Evolutionary conservation across 2,797 vertebrate genomes (phyloP).

Genomic region (Buphagus erythrorhynchus): DNA sequence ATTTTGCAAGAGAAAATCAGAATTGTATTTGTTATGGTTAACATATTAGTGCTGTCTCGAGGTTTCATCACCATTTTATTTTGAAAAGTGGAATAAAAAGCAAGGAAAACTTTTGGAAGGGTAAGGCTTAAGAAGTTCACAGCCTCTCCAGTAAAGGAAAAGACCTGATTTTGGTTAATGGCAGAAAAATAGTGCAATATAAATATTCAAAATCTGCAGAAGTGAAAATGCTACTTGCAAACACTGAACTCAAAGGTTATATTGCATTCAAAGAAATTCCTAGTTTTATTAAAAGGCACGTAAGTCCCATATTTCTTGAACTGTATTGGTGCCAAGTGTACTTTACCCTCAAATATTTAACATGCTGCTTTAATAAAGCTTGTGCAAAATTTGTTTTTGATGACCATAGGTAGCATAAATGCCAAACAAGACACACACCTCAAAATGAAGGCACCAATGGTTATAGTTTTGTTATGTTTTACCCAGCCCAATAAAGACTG

Average conservation of each 20-base stretch:
- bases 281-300: neutral
- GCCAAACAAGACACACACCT: neutral
- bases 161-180: neutral
- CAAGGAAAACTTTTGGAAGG: neutral
- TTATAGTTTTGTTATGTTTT: neutral
- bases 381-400: fast-evolving
- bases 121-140: neutral
- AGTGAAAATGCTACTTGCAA: neutral
- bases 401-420: neutral
- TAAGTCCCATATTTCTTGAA: neutral
- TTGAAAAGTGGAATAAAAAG: neutral
- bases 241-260: neutral
- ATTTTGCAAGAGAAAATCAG: neutral
- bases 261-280: neutral
- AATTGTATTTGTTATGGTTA: neutral
- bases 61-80: neutral
- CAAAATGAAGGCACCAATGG: neutral
- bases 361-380: neutral
- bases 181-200: neutral
- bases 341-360: neutral
- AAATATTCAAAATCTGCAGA: neutral
- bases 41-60: neutral
- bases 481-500: neutral
- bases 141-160: neutral
- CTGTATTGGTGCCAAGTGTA: fast-evolving